phyloP scores from a whole-genome alignment of 1,140 invertebrate species.

The Listronotus oregonensis region DNA sequence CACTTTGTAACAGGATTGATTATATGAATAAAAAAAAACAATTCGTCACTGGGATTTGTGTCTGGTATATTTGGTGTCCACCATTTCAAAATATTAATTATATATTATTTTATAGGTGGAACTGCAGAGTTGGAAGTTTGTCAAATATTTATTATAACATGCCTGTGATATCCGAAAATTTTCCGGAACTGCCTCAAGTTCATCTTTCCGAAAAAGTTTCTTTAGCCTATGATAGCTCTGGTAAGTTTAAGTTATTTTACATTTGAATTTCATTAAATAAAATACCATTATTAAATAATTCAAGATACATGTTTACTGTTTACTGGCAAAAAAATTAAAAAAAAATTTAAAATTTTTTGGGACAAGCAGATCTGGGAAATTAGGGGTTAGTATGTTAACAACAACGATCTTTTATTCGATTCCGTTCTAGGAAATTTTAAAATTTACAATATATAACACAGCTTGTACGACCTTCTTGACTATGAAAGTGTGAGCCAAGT shows the following conservation, averaged over 20 bases:
- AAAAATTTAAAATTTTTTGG: conserved; percentile 31
- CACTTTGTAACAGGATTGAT: too few species aligned
- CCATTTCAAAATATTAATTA: too few species aligned
- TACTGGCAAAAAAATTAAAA: too few species aligned
- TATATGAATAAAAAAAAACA: too few species aligned
- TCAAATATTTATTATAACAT: conserved; percentile 52
- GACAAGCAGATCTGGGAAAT: conserved; percentile 44
- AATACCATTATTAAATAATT: too few species aligned
- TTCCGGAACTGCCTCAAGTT: conserved; percentile 50
- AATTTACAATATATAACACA: conserved; percentile 62
- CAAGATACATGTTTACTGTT: too few species aligned
- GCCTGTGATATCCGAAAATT: conserved; percentile 52
- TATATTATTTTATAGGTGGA: conserved; percentile 51
- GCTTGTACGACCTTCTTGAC: conserved; percentile 42
- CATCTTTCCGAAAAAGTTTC: conserved; percentile 44
- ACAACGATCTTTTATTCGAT: conserved; percentile 71
- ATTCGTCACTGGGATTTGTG: too few species aligned
- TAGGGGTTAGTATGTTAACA: conserved; percentile 57
- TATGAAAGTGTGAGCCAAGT: conserved; percentile 66
- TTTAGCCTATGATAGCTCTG: conserved; percentile 38
- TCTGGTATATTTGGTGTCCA: too few species aligned
- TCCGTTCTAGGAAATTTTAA: conserved; percentile 70
- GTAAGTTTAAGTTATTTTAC: too few species aligned
- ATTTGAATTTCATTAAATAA: too few species aligned
- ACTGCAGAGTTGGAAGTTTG: conserved; percentile 43